Conservation (phyloP, 2,888 invertebrate genomes). For the Boloria euphrosyne region DNA sequence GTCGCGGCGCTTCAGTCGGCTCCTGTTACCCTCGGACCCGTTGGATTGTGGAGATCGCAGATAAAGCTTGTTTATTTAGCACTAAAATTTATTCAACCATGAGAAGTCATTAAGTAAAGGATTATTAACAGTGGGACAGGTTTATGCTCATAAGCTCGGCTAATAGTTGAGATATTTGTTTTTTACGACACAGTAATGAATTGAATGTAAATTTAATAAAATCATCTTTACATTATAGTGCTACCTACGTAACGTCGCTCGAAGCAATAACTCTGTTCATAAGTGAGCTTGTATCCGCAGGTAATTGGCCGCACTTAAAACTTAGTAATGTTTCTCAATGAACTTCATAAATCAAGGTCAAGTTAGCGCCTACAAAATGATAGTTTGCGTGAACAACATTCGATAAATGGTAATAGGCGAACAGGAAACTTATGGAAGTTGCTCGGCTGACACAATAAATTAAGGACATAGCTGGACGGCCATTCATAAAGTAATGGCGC, state of each 20-base stretch:
- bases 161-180: constrained; percentile 62
- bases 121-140: constrained; percentile 71
- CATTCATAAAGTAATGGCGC: constrained; percentile 75
- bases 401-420: constrained; percentile 72
- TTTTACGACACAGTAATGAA: constrained; percentile 63
- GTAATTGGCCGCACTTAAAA: constrained; percentile 51
- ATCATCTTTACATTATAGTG: constrained; percentile 48
- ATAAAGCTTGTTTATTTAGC: constrained; percentile 80
- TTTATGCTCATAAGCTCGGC: constrained; percentile 67
- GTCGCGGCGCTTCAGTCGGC: constrained; percentile 77
- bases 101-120: constrained; percentile 72
- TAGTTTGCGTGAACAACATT: constrained; percentile 60
- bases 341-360: constrained; percentile 69
- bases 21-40: constrained; percentile 68
- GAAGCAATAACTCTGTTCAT: constrained; percentile 34
- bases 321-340: constrained; percentile 56
- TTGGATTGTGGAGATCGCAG: constrained; percentile 75
- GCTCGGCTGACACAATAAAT: constrained; percentile 63
- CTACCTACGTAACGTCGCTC: constrained; percentile 38
- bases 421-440: constrained; percentile 71
- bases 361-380: constrained; percentile 62
- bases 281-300: constrained; percentile 38
- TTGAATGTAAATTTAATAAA: constrained; percentile 63
- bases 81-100: constrained; percentile 75
- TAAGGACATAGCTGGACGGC: constrained; percentile 63